Evolutionary conservation across 2,113 vertebrate genomes (phyloP).

Genomic region (Laterallus jamaicensis): DNA sequence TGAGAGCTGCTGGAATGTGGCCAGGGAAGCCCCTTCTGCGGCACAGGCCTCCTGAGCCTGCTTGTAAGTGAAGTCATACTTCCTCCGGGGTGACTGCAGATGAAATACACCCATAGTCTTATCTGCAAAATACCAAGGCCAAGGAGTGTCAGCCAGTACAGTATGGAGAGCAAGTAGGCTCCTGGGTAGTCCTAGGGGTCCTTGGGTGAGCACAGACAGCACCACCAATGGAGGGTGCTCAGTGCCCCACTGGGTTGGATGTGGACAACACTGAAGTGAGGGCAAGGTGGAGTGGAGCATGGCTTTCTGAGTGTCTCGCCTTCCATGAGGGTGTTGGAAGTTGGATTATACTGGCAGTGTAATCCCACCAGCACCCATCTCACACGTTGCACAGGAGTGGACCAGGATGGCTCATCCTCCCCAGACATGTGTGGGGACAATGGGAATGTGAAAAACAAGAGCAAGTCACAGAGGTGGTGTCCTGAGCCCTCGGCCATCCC

Average conservation of each 20-base stretch:
- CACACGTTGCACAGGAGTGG: accelerated
- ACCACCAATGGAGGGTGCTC: accelerated
- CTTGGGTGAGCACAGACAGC: not conserved
- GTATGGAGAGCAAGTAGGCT: not conserved
- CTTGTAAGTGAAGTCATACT: conserved; percentile 84
- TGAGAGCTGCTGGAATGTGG: conserved; percentile 83
- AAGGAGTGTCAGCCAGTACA: not conserved
- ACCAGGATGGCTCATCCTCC: not conserved
- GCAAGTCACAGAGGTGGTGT: not conserved
- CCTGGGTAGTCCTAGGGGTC: accelerated
- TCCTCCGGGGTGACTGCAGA: conserved; percentile 82
- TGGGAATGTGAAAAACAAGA: not conserved
- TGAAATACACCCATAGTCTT: conserved; percentile 91
- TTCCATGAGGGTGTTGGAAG: not conserved
- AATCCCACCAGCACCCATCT: not conserved
- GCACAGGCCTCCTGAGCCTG: conserved; percentile 80
- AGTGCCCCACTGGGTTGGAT: not conserved
- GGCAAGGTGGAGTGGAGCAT: not conserved
- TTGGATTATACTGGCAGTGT: not conserved
- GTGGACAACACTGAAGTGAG: not conserved
- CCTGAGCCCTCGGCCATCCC: not conserved
- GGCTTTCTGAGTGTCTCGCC: not conserved
- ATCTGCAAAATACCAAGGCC: conserved; percentile 71
- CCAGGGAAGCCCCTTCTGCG: conserved; percentile 82
- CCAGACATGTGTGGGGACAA: accelerated